These are phyloP conservation scores for Tanytarsus gracilentus DNA, from an alignment of 2,888 invertebrate genomes.

Conservation along the genomic window DNA sequence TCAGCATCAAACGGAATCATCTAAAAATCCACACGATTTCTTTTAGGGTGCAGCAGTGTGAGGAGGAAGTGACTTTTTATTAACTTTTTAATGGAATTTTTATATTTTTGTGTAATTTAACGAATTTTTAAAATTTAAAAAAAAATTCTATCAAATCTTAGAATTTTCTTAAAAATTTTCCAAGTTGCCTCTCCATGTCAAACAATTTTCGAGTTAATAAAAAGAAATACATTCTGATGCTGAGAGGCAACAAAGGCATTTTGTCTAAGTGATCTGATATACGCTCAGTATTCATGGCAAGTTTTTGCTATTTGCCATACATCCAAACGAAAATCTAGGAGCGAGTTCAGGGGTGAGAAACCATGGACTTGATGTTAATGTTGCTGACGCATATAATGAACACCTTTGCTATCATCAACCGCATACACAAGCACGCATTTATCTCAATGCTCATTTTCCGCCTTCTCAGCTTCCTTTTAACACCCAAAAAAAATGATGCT, in stretches of 20 bases:
- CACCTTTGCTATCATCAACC: neutral
- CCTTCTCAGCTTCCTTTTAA: conserved; percentile 23
- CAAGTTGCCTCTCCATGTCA: no score
- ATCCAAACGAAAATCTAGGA: neutral
- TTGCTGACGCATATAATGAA: neutral
- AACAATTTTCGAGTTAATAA: no score
- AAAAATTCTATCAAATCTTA: no score
- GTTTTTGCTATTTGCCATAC: neutral
- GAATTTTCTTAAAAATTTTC: no score
- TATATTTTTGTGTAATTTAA: no score
- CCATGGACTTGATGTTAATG: neutral
- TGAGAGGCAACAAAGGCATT: no score
- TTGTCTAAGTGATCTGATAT: no score
- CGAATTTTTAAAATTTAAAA: no score
- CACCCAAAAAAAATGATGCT: neutral
- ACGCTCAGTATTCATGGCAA: neutral
- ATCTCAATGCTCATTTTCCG: conserved; percentile 27
- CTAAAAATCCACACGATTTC: neutral
- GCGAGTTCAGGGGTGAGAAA: neutral
- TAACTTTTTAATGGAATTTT: no score
- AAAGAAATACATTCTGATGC: no score
- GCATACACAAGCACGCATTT: conserved; percentile 7
- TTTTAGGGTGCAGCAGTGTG: no score
- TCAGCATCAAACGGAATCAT: neutral
- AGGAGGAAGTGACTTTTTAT: no score